These are phyloP conservation scores for Megaceryle torquata DNA, from an alignment of 2,113 vertebrate species.

Conservation along the genomic window DNA sequence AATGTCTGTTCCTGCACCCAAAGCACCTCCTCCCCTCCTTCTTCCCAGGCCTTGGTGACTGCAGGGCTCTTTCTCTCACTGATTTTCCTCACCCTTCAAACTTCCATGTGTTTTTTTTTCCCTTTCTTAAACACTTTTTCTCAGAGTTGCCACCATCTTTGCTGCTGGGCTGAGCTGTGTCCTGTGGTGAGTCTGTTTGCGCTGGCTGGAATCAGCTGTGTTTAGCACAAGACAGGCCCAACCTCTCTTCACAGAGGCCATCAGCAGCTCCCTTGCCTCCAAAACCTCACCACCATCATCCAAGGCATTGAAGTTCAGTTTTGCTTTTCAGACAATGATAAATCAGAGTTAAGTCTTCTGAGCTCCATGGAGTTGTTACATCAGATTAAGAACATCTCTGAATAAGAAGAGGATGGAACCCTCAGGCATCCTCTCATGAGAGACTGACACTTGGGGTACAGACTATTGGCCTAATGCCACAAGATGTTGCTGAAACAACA, in stretches of 20 bases:
- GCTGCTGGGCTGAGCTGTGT: not conserved
- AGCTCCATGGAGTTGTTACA: not conserved
- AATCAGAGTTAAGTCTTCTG: not conserved
- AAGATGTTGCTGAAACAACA: not conserved
- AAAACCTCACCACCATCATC: not conserved
- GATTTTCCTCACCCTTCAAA: not conserved
- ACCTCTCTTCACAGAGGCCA: not conserved
- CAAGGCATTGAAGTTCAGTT: not conserved
- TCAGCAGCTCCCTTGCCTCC: not conserved
- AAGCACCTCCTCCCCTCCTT: not conserved
- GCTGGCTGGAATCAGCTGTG: fast-evolving
- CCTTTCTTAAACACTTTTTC: not conserved
- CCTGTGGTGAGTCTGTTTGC: not conserved
- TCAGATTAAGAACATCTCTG: not conserved
- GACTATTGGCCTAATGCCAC: fast-evolving
- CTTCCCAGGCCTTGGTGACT: not conserved
- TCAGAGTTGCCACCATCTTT: not conserved
- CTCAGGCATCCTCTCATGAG: not conserved
- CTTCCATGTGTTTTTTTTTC: not conserved
- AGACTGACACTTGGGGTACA: not conserved
- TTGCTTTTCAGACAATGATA: not conserved
- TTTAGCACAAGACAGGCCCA: fast-evolving
- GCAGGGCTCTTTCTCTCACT: not conserved
- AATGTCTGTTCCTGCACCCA: fast-evolving
- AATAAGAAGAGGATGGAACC: not conserved